phyloP scores from a whole-genome alignment of 2,113 vertebrate genomes.

The cattle (Bos taurus) region ARS-UCD2.0 NC_037337.1:33227001-33227500 shows the following conservation, averaged over 20 bases:
- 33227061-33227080: not conserved
- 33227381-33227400: not conserved
- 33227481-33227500: not conserved
- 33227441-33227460: not conserved
- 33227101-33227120: not conserved
- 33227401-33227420: not conserved
- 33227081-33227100: not conserved
- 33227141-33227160: not conserved
- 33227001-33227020: not conserved
- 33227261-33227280: not conserved
- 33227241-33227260: not conserved
- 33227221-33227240: not conserved
- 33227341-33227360: not conserved
- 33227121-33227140: not conserved
- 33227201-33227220: not conserved
- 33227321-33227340: not conserved
- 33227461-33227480: not conserved
- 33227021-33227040: not conserved
- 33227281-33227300: not conserved
- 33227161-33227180: not conserved
- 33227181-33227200: not conserved
- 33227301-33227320: not conserved
- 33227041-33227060: not conserved
- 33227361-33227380: not conserved
- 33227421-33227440: not conserved